Base-by-base conservation (phyloP, 2,888 invertebrate genomes). In the Platerodrilus igneus region DNA sequence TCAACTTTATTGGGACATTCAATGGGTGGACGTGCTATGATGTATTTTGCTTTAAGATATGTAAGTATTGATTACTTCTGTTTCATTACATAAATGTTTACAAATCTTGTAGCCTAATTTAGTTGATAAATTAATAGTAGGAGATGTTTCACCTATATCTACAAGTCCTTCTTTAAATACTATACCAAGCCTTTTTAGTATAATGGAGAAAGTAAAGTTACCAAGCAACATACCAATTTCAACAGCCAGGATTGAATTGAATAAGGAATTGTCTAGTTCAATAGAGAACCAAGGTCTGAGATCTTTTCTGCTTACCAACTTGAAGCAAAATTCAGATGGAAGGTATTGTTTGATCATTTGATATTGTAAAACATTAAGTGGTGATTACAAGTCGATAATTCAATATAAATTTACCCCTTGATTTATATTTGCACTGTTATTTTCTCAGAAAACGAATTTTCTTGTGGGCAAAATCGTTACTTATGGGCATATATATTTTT, bases 21-120 rank as follows among this genome's bases (percentile, higher is more conserved):
- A 52, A 92, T 96, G 92, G 95, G 95, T 11, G 96, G 95, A n/a
- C 79, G 91, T 45, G 78, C 88, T 4, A 83, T 85, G 56, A 94
- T 95, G 93, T 77, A 79, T 36, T 72, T 88, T 36, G 86, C 93
- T 22, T 71, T 94, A 31, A 75, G 76, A 63, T 74, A 80, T 68
- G 83, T 83, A 68, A 54, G 68, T 56, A 17, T 20, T 23, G 21
- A 28, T 29, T 9, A 4, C 18, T 8, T 17, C 10, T 14, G 6
- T 20, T 5, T 11, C 6, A 9, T 10, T 11, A 9, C 10, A 10
- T 19, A 7, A 5, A 1, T 28, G 28, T 9, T 5, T 10, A 15
- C 26, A 11, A 18, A 9, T 18, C 11, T 28, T 27, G 17, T 27
- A 26, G 22, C 81, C 82, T 8, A 61, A 77, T 30, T 47, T 79